phyloP scores from a whole-genome alignment of 23 tunicate species.

The Trididemnum nubilum region DNA sequence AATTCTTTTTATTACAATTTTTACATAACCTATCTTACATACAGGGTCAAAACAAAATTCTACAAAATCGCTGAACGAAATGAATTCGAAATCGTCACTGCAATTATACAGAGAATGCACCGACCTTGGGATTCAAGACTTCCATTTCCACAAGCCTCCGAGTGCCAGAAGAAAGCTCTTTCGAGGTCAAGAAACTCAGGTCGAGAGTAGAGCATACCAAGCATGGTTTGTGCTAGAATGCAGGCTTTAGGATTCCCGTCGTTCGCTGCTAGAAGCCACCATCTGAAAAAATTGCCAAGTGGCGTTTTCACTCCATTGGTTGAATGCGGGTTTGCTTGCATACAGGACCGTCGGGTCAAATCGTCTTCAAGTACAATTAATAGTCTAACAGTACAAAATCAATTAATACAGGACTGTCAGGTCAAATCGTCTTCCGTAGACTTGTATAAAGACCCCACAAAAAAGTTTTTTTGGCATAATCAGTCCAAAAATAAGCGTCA shows the following conservation, averaged over 20 bases:
- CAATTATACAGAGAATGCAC: too few species aligned
- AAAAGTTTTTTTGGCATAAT: too few species aligned
- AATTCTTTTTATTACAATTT: too few species aligned
- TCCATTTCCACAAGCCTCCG: constrained; percentile 99
- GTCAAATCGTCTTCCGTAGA: too few species aligned
- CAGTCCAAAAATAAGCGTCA: too few species aligned
- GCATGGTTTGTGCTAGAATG: constrained; percentile 85
- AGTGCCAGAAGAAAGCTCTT: constrained; percentile 96
- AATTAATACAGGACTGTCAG: neutral
- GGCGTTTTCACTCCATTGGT: too few species aligned
- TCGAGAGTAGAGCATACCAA: constrained; percentile 90
- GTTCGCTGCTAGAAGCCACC: constrained; percentile 94
- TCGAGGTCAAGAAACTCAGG: constrained; percentile 79
- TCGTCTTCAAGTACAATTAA: neutral
- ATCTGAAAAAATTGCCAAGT: constrained; percentile 51
- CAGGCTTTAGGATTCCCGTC: constrained; percentile 90
- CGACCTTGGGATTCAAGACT: constrained; percentile 97
- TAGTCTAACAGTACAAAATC: neutral
- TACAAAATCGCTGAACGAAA: too few species aligned
- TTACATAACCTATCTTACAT: too few species aligned
- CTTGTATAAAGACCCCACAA: too few species aligned
- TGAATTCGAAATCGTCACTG: too few species aligned
- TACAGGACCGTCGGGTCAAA: too few species aligned
- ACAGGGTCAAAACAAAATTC: too few species aligned
- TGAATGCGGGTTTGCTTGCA: neutral